Percentiles rank a stretch among this genome's conserved stretches.
These are phyloP conservation scores for Drosophila paramelanica DNA, from an alignment of 2,888 invertebrate genomes.

Conservation along the genomic window DNA sequence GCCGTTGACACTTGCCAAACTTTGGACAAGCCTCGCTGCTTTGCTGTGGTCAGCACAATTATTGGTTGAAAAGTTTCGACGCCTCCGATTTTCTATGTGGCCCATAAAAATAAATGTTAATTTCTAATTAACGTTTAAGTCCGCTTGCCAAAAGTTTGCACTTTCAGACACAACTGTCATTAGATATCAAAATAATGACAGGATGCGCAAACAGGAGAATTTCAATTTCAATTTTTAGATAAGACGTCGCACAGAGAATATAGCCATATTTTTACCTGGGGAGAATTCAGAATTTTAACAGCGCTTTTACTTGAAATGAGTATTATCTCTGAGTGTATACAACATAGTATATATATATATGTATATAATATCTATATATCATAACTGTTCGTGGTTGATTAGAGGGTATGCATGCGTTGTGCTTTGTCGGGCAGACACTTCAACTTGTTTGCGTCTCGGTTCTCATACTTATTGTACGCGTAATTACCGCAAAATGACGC, in stretches of 20 bases:
- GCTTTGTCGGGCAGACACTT: not conserved
- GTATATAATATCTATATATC: no score
- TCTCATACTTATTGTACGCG: constrained; percentile 6
- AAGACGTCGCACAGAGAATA: no score
- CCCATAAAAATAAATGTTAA: constrained; percentile 51
- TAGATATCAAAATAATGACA: constrained; percentile 33
- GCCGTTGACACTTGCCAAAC: constrained; percentile 31
- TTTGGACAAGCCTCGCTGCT: constrained; percentile 27
- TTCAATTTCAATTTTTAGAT: no score
- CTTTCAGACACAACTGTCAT: constrained; percentile 37
- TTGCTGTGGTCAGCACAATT: constrained; percentile 43
- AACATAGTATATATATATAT: no score
- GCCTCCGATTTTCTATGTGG: not conserved
- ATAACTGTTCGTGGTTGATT: no score
- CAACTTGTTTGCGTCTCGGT: not conserved
- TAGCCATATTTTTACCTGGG: no score
- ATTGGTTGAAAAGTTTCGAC: constrained; percentile 27
- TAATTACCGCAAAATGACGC: constrained; percentile 51
- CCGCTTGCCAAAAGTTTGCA: constrained; percentile 31
- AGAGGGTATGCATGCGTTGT: not conserved
- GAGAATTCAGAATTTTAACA: no score
- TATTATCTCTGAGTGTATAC: no score
- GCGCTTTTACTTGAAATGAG: no score
- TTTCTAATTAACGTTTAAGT: constrained; percentile 51
- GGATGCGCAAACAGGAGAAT: not conserved